A percentile compares a stretch with the other conserved stretches of the same genome.
Conservation (phyloP, 2,113 vertebrate genomes). For the Alethe castanea region DNA sequence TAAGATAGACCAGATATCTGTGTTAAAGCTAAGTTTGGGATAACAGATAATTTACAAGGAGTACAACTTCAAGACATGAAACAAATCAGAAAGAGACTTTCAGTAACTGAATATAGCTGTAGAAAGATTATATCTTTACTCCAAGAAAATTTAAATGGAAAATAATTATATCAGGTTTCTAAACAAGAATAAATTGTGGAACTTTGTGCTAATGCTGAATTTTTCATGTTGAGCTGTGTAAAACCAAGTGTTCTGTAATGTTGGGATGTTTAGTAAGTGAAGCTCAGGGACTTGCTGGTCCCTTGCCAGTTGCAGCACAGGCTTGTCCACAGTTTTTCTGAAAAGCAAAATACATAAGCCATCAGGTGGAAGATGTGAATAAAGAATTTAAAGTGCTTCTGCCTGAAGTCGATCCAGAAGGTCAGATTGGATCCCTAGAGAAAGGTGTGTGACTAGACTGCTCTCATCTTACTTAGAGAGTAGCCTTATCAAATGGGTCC, state of each 20-base stretch:
- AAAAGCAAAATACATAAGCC: neutral
- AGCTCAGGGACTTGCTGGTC: neutral
- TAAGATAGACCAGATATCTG: neutral
- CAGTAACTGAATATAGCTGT: neutral
- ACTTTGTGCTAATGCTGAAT: neutral
- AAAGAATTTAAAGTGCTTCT: neutral
- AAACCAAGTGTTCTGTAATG: neutral
- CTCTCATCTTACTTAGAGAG: neutral
- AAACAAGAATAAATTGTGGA: neutral
- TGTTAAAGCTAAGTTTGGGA: neutral
- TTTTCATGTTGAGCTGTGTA: neutral
- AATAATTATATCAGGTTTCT: neutral
- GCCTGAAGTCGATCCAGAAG: neutral
- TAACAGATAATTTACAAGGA: neutral
- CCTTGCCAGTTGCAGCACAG: neutral
- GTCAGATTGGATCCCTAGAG: neutral
- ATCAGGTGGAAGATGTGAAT: neutral
- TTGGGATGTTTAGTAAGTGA: neutral
- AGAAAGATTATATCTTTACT: neutral
- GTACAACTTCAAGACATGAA: neutral
- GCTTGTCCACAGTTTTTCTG: neutral
- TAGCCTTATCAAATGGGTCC: neutral
- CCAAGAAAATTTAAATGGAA: neutral
- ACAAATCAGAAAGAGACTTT: neutral
- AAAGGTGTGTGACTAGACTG: neutral